Evolutionary conservation across 2,113 vertebrate species (phyloP), one percentile per base, ranked within the genome.

Genomic region (Axis porcinus): DNA sequence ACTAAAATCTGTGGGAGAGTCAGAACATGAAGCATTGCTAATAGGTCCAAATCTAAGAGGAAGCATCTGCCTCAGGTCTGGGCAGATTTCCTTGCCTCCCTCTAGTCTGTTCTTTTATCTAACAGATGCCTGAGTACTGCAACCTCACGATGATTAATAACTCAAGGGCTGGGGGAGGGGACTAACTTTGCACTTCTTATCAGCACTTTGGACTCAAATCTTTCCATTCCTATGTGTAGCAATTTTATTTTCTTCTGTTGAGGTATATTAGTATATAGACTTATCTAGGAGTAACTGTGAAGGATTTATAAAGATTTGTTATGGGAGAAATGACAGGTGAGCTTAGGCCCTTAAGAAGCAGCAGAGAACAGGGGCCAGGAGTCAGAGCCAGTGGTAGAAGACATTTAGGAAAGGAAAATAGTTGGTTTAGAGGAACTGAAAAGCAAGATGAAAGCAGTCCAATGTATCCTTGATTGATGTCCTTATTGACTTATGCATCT

Each of bases 71-170:
- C 85, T 94, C 33, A 86, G 97, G 98, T 90, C 78, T 94, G 95
- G 96, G 81, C 86, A 98, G 85, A 82, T 79, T 97, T 97, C 27
- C 95, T 78, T 96, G 70, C 91, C 25, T 95, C 96, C 17, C 79
- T 98, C 92, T 97, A 91, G 92, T 98, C 85, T 95, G 82, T 97
- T 96, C 45, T 94, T 96, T 94, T 45, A 45, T 94, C 84, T 47
- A 82, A 54, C 95, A 97, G 95, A 97, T 97, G 95, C 93, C 96
- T 96, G 90, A 52, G 74, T 28, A 81, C 81, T 92, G 82, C 67
- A 97, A 67, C 62, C 62, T 93, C 88, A 93, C 57, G 57, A 94
- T 95, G 93, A 98, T 97, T 97, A 97, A 97, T 95, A 96, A 91
- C 79, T 85, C 70, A 47, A 93, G 52, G 82, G 43, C 25, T 74